phyloP scores from a whole-genome alignment of 2,113 vertebrate species.

The Illadopsis cleaveri region DNA sequence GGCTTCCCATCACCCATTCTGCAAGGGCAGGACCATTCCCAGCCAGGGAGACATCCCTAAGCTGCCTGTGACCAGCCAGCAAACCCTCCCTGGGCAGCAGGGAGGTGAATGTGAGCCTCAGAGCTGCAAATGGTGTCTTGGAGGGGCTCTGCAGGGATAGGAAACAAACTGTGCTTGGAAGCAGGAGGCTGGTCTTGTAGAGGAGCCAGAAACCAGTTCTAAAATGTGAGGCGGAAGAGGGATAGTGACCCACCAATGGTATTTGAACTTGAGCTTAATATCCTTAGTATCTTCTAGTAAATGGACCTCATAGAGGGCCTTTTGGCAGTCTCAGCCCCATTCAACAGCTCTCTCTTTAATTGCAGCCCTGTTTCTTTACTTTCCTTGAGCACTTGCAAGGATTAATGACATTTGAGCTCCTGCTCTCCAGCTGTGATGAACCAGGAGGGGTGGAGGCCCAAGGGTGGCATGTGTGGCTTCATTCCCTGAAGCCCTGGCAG shows the following conservation, averaged over 20 bases:
- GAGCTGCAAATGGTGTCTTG: neutral
- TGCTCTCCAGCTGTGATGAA: neutral
- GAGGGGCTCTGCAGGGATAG: neutral
- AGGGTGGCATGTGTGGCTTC: neutral
- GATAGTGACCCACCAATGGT: neutral
- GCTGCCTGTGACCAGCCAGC: neutral
- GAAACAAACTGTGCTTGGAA: neutral
- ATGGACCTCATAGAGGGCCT: neutral
- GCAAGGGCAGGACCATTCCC: neutral
- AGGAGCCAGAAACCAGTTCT: neutral
- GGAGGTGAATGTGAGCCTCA: neutral
- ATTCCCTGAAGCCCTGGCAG: neutral
- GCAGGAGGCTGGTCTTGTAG: neutral
- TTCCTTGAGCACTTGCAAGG: fast-evolving
- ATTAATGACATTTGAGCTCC: neutral
- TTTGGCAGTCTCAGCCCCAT: neutral
- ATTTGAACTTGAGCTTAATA: neutral
- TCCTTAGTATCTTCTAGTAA: neutral
- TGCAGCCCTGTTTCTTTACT: neutral
- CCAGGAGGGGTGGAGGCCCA: neutral
- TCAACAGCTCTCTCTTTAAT: neutral
- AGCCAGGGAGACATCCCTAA: neutral
- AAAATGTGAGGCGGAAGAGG: fast-evolving
- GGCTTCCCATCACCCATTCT: neutral
- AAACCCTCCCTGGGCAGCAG: neutral